Percentiles rank a stretch among this genome's conserved stretches.
Conservation (phyloP, 2,113 vertebrate species). For the Paralichthys olivaceus region DNA sequence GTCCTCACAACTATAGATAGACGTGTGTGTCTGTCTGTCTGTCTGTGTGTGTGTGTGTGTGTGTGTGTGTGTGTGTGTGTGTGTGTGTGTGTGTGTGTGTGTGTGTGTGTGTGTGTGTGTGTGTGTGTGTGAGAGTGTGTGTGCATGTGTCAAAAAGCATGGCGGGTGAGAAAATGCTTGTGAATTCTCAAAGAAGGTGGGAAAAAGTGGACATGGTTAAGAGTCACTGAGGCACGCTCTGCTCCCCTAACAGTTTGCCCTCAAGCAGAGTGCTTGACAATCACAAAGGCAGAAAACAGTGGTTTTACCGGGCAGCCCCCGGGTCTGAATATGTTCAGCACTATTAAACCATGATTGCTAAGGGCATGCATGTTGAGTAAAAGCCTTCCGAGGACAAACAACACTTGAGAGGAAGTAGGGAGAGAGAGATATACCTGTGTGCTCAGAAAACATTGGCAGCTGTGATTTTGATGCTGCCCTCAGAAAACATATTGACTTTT, state of each 20-base stretch:
- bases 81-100: no score
- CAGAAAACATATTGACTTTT: conserved; percentile 52
- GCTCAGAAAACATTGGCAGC: conserved; percentile 37
- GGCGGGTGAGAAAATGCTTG: conserved; percentile 32
- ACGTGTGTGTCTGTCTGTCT: no score
- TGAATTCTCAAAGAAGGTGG: conserved; percentile 26
- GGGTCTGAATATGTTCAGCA: conserved; percentile 59
- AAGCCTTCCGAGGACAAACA: conserved; percentile 32
- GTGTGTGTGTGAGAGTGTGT: background rate
- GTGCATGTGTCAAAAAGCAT: background rate
- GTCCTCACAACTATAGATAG: no score
- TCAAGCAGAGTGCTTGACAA: conserved; percentile 41
- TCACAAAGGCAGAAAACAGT: conserved; percentile 45
- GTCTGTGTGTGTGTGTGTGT: no score
- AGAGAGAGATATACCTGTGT: conserved; percentile 37
- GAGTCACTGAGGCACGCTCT: conserved; percentile 4
- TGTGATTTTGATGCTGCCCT: conserved; percentile 47
- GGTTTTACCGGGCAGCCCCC: conserved; percentile 36
- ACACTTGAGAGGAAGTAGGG: conserved; percentile 39
- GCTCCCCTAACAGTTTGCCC: conserved; percentile 41
- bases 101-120: no score
- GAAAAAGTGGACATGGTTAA: conserved; percentile 7
- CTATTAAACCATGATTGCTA: conserved; percentile 30
- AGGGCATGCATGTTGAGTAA: conserved; percentile 34
- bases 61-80: no score